Evolutionary conservation across 2,113 vertebrate genomes (phyloP).

Genomic region (Pterocles orientalis): DNA sequence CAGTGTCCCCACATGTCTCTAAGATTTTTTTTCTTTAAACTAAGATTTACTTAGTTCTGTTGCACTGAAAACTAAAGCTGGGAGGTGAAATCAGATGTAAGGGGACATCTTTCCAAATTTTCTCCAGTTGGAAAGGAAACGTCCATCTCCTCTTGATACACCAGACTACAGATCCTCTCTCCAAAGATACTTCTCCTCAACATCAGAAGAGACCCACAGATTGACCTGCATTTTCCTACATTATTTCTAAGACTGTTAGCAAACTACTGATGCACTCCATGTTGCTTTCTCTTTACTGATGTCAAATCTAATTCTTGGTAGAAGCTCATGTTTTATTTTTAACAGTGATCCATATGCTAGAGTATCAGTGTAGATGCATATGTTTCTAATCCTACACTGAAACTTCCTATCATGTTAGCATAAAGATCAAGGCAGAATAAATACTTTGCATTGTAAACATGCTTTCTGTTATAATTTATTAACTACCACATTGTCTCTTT

Average conservation of each 20-base stretch:
- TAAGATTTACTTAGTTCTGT: not conserved
- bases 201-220: not conserved
- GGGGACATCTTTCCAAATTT: not conserved
- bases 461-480: not conserved
- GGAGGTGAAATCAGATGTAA: not conserved
- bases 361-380: accelerated
- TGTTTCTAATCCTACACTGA: not conserved
- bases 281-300: not conserved
- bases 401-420: not conserved
- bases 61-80: not conserved
- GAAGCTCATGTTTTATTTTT: not conserved
- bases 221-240: not conserved
- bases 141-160: not conserved
- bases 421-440: not conserved
- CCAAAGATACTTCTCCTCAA: not conserved
- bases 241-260: not conserved
- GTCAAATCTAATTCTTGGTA: not conserved
- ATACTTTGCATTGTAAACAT: not conserved
- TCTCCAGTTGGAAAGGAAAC: not conserved
- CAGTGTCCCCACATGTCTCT: not conserved
- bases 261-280: not conserved
- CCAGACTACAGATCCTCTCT: not conserved
- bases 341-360: not conserved
- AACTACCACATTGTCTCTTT: not conserved
- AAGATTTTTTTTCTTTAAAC: not conserved